A percentile compares a stretch with the other conserved stretches of the same genome.
Evolutionary conservation across 1,140 invertebrate genomes (phyloP).

Genomic region (Myzus persicae): DNA sequence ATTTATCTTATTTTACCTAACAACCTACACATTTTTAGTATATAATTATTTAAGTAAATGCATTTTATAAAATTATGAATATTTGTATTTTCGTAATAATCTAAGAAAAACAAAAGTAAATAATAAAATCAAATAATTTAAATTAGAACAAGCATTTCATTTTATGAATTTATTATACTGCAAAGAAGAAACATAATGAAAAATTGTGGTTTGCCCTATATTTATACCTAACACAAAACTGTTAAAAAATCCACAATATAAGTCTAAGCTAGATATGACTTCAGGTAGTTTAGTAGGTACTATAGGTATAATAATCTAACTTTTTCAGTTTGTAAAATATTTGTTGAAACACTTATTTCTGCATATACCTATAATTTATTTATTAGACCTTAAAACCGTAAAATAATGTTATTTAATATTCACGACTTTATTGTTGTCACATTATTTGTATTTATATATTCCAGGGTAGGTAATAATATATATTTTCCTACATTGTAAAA

Average conservation of each 20-base stretch:
- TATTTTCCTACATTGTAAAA: not conserved
- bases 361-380: no score
- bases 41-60: not conserved
- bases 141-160: not conserved
- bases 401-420: no score
- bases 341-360: no score
- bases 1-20: not conserved
- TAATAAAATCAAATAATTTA: not conserved
- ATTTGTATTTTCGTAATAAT: not conserved
- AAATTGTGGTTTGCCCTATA: not conserved
- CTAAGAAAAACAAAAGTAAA: not conserved
- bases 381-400: no score
- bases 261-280: not conserved
- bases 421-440: not conserved
- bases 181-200: not conserved
- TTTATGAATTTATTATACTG: not conserved
- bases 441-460: not conserved
- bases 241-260: not conserved
- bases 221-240: not conserved
- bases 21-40: not conserved
- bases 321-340: not conserved
- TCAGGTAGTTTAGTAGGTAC: not conserved
- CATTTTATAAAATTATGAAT: not conserved
- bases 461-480: not conserved
- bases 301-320: not conserved